These are phyloP conservation scores for Parelbella ahira DNA, from an alignment of 2,888 invertebrate genomes.

Conservation along the genomic window DNA sequence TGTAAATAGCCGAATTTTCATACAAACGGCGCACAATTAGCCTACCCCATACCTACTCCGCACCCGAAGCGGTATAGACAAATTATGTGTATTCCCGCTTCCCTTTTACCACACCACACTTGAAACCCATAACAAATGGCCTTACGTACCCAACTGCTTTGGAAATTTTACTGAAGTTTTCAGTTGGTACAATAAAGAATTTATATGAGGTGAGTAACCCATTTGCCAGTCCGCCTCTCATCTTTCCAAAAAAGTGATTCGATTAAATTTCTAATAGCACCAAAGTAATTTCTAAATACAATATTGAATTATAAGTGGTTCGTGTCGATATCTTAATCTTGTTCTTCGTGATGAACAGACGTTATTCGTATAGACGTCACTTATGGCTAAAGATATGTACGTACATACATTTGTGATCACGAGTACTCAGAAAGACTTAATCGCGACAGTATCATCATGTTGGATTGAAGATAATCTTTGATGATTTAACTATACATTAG, in stretches of 20 bases:
- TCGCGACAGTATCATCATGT: no score
- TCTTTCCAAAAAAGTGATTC: neutral
- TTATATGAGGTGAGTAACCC: conserved; percentile 26
- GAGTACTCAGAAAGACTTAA: no score
- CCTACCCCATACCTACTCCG: conserved; percentile 29
- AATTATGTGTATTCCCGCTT: conserved; percentile 31
- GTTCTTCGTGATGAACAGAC: no score
- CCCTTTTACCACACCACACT: conserved; percentile 37
- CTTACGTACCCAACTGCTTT: conserved; percentile 38
- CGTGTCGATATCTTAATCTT: no score
- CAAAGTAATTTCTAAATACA: no score
- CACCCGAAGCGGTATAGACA: conserved; percentile 28
- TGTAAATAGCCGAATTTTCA: conserved; percentile 37
- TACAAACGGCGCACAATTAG: conserved; percentile 38
- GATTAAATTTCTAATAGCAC: neutral
- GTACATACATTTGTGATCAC: no score
- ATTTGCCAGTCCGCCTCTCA: neutral
- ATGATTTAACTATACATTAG: no score
- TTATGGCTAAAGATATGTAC: no score
- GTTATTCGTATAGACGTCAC: no score
- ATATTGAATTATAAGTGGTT: no score
- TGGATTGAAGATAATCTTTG: no score
- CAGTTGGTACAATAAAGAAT: conserved; percentile 33
- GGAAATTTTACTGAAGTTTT: conserved; percentile 32
- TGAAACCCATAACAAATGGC: conserved; percentile 40